Conservation (phyloP, 2,797 vertebrate genomes). For the Hybognathus amarus region DNA sequence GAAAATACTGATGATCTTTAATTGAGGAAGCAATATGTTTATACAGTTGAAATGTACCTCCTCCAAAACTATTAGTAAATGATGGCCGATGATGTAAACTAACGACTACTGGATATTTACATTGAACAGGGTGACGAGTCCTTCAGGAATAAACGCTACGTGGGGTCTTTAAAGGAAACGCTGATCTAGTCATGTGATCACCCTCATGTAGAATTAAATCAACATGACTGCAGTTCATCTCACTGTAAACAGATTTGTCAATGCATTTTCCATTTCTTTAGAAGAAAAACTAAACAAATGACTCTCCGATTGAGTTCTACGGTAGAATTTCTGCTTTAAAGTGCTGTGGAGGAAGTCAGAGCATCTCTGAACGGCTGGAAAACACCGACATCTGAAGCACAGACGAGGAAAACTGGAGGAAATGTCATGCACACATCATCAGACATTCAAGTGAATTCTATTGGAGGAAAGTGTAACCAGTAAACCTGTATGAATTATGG, state of each 20-base stretch:
- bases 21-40: not conserved
- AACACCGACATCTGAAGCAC: not conserved
- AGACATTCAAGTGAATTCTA: not conserved
- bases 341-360: conserved; percentile 1
- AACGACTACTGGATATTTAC: conserved; percentile 1
- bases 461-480: not conserved
- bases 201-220: conserved; percentile 3
- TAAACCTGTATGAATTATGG: not conserved
- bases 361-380: not conserved
- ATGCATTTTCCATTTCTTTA: not conserved
- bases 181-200: conserved; percentile 9
- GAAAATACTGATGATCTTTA: not conserved
- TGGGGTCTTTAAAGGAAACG: not conserved
- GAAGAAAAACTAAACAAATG: not conserved
- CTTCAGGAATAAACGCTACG: conserved; percentile 39
- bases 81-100: not conserved
- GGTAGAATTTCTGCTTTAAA: not conserved
- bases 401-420: not conserved
- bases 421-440: not conserved
- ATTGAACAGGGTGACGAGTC: not conserved
- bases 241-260: not conserved
- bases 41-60: conserved; percentile 27
- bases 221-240: not conserved
- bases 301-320: not conserved
- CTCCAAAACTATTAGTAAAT: conserved; percentile 42